Conservation (phyloP, 1,140 invertebrate genomes). For the Calephelis virginiensis region DNA sequence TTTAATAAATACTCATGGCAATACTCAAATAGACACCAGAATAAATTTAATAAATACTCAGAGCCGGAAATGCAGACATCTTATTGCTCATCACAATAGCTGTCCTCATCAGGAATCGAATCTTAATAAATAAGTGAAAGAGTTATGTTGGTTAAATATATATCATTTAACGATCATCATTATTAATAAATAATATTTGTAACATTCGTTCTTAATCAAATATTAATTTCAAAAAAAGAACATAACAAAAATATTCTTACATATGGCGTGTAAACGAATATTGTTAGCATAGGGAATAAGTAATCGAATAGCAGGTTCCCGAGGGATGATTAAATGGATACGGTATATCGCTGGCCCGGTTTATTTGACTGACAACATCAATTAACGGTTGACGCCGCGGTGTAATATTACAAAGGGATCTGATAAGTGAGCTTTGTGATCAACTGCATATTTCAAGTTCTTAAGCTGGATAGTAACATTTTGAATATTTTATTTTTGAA, state of each 20-base stretch:
- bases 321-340: conserved; percentile 48
- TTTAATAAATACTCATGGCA: too few relatives aligned
- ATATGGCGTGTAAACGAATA: conserved; percentile 11
- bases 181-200: not conserved
- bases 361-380: conserved; percentile 64
- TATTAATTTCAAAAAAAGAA: not conserved
- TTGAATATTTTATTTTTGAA: not conserved
- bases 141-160: too few relatives aligned
- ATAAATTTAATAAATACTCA: too few relatives aligned
- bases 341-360: conserved; percentile 29
- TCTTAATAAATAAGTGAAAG: too few relatives aligned
- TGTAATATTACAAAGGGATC: conserved; percentile 54
- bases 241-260: conserved; percentile 1
- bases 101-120: too few relatives aligned
- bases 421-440: conserved; percentile 46
- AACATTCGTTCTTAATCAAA: not conserved
- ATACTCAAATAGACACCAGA: too few relatives aligned
- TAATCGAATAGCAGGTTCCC: conserved; percentile 47
- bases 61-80: too few relatives aligned
- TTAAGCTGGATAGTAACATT: not conserved
- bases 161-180: too few relatives aligned
- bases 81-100: too few relatives aligned
- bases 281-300: conserved; percentile 25
- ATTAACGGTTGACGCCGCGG: conserved; percentile 58
- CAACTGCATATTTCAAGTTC: conserved; percentile 16